A percentile compares a stretch with the other conserved stretches of the same genome.
phyloP scores from a whole-genome alignment of 2,113 vertebrate species.

The Emydocephalus ijimae region DNA sequence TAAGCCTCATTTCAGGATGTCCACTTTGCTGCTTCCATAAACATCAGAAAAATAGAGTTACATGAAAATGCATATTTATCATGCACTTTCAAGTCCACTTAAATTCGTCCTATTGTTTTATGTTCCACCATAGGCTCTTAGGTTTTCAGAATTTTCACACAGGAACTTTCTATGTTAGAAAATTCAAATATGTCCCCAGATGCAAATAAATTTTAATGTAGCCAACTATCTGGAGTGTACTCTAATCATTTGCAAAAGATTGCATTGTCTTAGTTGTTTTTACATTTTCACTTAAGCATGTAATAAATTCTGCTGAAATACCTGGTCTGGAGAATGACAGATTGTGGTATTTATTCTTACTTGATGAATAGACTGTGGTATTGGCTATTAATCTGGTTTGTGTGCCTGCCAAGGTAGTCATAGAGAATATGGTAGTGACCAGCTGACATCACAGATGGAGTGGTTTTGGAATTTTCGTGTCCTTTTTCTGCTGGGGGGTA shows the following conservation, averaged over 20 bases:
- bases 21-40: neutral
- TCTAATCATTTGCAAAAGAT: neutral
- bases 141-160: neutral
- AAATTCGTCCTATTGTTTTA: neutral
- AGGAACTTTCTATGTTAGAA: neutral
- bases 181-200: neutral
- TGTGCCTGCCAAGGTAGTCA: neutral
- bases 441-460: neutral
- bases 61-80: neutral
- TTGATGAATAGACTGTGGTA: neutral
- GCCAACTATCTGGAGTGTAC: neutral
- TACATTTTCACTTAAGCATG: neutral
- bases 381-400: neutral
- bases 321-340: neutral
- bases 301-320: neutral
- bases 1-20: neutral
- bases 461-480: neutral
- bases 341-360: neutral
- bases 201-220: neutral
- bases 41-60: neutral
- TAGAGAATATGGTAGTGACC: neutral
- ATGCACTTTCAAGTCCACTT: neutral
- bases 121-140: neutral
- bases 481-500: neutral
- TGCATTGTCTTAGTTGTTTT: neutral